phyloP scores from a whole-genome alignment of 64 coral and sea anemone species.

The Montipora cactus region DNA sequence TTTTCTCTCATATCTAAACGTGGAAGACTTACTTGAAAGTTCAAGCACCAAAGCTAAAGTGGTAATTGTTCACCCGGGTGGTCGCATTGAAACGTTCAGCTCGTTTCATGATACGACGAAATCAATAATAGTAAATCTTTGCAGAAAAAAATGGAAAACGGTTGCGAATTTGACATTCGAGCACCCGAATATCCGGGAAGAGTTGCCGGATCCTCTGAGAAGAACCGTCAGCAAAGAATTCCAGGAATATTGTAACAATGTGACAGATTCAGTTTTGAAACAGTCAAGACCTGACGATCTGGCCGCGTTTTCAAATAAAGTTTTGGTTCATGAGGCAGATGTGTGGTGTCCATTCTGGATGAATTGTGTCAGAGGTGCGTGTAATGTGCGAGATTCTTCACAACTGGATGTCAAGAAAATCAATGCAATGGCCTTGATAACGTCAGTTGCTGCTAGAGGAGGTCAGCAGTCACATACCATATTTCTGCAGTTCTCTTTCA shows the following conservation, averaged over 20 bases:
- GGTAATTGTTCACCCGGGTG: neutral
- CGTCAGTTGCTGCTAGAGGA: neutral
- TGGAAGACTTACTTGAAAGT: neutral
- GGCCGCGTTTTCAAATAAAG: neutral
- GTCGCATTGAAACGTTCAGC: no score
- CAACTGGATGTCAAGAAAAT: neutral
- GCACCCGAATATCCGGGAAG: neutral
- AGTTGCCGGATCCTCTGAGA: conserved; percentile 14
- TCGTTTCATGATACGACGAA: neutral
- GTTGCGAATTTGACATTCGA: neutral
- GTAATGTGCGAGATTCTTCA: neutral
- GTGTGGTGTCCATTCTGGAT: conserved; percentile 29
- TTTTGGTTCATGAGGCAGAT: conserved; percentile 22
- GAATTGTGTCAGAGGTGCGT: conserved; percentile 1
- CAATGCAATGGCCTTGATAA: conserved; percentile 16
- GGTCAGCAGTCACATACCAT: conserved; percentile 6
- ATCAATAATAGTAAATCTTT: no score
- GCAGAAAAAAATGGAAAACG: neutral
- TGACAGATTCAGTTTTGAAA: conserved; percentile 21
- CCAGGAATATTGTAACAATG: neutral
- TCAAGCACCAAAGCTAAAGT: neutral
- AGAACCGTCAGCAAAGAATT: conserved; percentile 9
- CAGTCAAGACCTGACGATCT: neutral
- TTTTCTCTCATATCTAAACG: no score
- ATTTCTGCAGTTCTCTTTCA: conserved; percentile 27